These are phyloP conservation scores for Torymus tubicola DNA, from an alignment of 2,888 invertebrate species.

Conservation along the genomic window DNA sequence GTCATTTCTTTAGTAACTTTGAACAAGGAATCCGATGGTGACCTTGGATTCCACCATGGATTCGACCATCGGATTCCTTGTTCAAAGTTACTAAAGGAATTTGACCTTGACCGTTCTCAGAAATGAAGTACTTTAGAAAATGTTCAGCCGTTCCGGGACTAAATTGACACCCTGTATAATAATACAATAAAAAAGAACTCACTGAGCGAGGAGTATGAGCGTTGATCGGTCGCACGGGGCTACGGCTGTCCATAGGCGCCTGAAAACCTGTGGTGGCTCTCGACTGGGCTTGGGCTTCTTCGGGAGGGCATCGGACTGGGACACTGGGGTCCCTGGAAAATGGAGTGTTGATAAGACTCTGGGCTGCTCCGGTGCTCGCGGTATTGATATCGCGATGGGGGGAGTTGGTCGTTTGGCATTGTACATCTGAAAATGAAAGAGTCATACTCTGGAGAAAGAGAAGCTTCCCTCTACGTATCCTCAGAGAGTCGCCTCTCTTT, in stretches of 20 bases:
- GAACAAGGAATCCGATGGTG: too few species aligned
- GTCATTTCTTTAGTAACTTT: too few species aligned
- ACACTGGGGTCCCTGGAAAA: conserved; percentile 75
- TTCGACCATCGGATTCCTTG: too few species aligned
- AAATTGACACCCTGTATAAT: too few species aligned
- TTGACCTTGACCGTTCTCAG: too few species aligned
- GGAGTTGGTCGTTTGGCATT: conserved; percentile 75
- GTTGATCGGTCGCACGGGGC: conserved; percentile 64
- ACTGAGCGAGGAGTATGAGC: conserved; percentile 68
- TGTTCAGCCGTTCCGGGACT: too few species aligned
- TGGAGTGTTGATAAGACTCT: conserved; percentile 75
- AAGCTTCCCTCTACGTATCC: conserved; percentile 27
- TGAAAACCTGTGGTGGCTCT: conserved; percentile 63
- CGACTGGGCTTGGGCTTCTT: conserved; percentile 61
- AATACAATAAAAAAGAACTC: conserved; percentile 57
- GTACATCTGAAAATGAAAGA: conserved; percentile 70
- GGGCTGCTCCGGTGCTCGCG: conserved; percentile 65
- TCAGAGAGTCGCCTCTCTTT: conserved; percentile 35
- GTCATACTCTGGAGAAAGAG: conserved; percentile 56
- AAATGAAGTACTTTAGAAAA: too few species aligned
- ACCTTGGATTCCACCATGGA: too few species aligned
- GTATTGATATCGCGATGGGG: conserved; percentile 71
- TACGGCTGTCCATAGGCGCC: conserved; percentile 64
- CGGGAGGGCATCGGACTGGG: conserved; percentile 71
- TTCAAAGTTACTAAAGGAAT: too few species aligned